Conservation (phyloP, 2,113 vertebrate species). For the Ursus arctos region DNA sequence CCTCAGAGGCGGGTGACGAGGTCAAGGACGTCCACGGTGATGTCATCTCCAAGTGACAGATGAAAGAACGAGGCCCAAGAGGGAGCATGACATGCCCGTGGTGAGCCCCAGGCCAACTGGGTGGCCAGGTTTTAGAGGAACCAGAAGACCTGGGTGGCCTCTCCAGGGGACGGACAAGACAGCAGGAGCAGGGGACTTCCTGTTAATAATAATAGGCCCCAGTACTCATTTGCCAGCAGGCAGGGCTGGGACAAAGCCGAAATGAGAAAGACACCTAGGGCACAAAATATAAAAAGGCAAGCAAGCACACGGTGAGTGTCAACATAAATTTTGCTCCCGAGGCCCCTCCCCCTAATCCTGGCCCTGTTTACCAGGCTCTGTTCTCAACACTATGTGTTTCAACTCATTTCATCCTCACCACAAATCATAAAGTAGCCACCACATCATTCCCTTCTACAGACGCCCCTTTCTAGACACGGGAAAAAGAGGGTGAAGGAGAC, state of each 20-base stretch:
- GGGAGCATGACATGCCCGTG: not conserved
- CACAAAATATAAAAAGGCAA: not conserved
- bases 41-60: not conserved
- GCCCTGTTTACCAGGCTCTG: not conserved
- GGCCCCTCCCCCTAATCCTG: not conserved
- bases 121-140: not conserved
- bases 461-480: not conserved
- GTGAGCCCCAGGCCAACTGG: not conserved
- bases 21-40: not conserved
- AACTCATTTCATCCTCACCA: not conserved
- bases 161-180: not conserved
- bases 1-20: not conserved
- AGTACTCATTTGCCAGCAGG: not conserved
- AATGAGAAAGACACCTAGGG: not conserved
- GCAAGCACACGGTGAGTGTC: not conserved
- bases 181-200: too few species aligned
- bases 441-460: not conserved
- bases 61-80: not conserved
- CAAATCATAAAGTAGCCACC: not conserved
- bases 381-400: not conserved
- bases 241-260: not conserved
- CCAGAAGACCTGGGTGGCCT: not conserved
- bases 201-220: not conserved
- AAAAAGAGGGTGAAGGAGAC: not conserved
- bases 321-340: not conserved